Percentiles rank a stretch among this genome's conserved stretches.
phyloP scores from a whole-genome alignment of 2,888 invertebrate species.

The Megalurothrips usitatus region DNA sequence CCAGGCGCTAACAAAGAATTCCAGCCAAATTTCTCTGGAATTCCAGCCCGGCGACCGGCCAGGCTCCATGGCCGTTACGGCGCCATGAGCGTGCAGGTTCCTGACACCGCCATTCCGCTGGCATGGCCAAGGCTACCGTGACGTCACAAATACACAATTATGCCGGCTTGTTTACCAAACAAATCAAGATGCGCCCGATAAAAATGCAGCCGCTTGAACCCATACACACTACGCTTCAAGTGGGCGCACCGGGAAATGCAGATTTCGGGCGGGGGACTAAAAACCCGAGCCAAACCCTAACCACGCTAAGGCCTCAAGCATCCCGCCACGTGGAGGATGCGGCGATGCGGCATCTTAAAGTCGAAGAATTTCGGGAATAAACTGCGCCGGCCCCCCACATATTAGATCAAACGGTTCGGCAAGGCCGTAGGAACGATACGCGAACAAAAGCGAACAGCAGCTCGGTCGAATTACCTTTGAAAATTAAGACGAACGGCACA shows the following conservation, averaged over 20 bases:
- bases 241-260: background rate
- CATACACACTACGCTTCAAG: background rate
- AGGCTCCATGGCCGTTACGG: background rate
- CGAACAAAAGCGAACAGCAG: background rate
- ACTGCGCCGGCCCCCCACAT: no score
- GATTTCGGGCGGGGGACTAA: background rate
- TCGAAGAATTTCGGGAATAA: no score
- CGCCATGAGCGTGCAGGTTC: background rate
- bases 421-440: background rate
- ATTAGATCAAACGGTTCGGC: no score
- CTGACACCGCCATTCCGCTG: background rate
- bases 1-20: no score
- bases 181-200: background rate
- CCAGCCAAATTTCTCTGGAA: no score
- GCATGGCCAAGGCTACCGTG: background rate
- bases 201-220: background rate
- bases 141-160: background rate
- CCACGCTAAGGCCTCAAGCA: background rate
- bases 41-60: no score
- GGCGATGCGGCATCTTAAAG: background rate
- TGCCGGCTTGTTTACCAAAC: slow-evolving; percentile 16
- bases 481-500: slow-evolving; percentile 4
- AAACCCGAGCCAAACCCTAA: background rate
- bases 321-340: slow-evolving; percentile 1
- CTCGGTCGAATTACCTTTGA: background rate